Evolutionary conservation across 2,797 vertebrate species (phyloP), one percentile per base, ranked within the genome.

Genomic region (Macrochelys suwanniensis): DNA sequence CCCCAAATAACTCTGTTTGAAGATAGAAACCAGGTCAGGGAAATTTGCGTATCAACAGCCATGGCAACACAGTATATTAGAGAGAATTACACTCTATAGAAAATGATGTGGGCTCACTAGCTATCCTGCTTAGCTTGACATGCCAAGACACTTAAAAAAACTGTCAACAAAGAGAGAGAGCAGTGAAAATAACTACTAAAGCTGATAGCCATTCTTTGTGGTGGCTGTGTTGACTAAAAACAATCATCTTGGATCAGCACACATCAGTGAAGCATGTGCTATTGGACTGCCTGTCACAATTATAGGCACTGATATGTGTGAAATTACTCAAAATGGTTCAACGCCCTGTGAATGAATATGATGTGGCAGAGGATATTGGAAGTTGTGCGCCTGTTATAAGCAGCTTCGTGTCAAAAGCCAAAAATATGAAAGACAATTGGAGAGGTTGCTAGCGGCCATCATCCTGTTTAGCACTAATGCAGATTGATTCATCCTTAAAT

Each of bases 281-380:
- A 83, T 85, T 97, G 96, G 90, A 97, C 93, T 97, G 95, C 87
- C 92, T 97, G 93, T 97, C 96, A 97, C 61, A 97, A 95, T 97
- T 98, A 98, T 0, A 11, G 68, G 82, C 93, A 97, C 93, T 93
- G 92, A 97, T 98, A 95, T 61, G 85, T 93, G 9, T 97, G 94
- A 97, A 97, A 97, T 96, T 96, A 87, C 97, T 97, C 81, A 97
- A 97, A 96, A 96, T 93, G 89, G 80, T n/a, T 96, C 81, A 91
- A 82, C 50, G 85, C 74, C n/a, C 54, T 95, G 86, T 97, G 91
- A 96, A 96, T 97, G 98, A 97, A 96, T 96, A 93, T 83, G 76
- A 94, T 92, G 77, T 89, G 78, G 87, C 89, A 95, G 91, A 59
- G 79, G 89, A 90, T 96, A 95, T 90, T 97, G 89, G 51, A 90